phyloP scores from a whole-genome alignment of 1,140 invertebrate species.

The Papilio polyxenes region DNA sequence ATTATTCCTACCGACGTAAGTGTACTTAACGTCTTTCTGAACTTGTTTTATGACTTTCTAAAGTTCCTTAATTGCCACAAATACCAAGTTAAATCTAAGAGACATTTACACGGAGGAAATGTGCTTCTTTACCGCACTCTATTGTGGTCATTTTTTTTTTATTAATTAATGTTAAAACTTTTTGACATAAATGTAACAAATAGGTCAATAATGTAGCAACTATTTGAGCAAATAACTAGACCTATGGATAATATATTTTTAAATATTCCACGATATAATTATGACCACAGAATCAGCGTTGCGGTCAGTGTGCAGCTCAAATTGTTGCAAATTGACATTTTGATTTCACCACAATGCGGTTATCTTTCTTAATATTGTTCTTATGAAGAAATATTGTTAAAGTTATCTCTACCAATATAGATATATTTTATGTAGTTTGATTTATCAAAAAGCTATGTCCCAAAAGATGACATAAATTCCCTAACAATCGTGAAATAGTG shows the following conservation, averaged over 20 bases:
- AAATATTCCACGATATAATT: neutral
- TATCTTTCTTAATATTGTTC: neutral
- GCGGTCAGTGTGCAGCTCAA: neutral
- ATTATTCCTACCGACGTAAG: slow-evolving; percentile 23
- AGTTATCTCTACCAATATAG: too few relatives aligned
- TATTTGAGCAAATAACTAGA: too few relatives aligned
- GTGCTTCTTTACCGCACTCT: neutral
- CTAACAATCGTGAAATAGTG: too few relatives aligned
- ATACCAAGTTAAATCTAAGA: slow-evolving; percentile 17
- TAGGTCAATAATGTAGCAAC: too few relatives aligned
- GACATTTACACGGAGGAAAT: neutral
- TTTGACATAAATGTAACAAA: neutral
- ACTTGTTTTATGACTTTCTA: slow-evolving; percentile 25
- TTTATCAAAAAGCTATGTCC: too few relatives aligned
- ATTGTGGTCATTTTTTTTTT: neutral
- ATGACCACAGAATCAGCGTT: neutral
- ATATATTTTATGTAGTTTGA: too few relatives aligned
- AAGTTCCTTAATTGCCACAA: slow-evolving; percentile 23
- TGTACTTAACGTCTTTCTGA: slow-evolving; percentile 22
- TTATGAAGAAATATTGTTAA: too few relatives aligned
- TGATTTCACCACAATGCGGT: neutral
- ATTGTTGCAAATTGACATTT: neutral
- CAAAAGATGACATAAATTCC: too few relatives aligned
- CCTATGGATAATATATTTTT: neutral
- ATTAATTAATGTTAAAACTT: neutral